These are phyloP conservation scores for Anoplophora glabripennis DNA, from an alignment of 1,140 invertebrate species.

Conservation along the genomic window DNA sequence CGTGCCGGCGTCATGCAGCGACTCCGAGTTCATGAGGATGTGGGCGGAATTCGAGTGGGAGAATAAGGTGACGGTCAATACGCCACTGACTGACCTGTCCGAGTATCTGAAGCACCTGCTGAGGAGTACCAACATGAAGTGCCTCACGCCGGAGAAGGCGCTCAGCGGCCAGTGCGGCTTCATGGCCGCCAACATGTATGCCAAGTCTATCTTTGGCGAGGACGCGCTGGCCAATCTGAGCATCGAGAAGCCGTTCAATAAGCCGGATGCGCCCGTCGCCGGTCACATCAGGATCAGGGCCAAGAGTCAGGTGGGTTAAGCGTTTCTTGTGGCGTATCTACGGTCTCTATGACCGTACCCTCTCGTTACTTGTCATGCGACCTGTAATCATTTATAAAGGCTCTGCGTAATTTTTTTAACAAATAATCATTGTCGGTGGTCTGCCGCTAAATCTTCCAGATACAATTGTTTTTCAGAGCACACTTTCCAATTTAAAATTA, in stretches of 20 bases:
- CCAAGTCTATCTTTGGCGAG: constrained; percentile 98
- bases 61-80: constrained; percentile 98
- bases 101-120: constrained; percentile 92
- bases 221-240: constrained; percentile 98
- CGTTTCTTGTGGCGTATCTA: background rate
- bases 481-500: too few species aligned
- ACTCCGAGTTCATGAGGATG: constrained; percentile 96
- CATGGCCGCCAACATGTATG: constrained; percentile 99
- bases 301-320: constrained; percentile 78
- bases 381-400: too few species aligned
- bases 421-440: too few species aligned
- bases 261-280: constrained; percentile 83
- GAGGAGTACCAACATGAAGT: constrained; percentile 98
- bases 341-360: too few species aligned
- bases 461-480: too few species aligned
- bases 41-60: constrained; percentile 99
- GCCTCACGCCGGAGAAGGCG: constrained; percentile 94
- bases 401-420: too few species aligned
- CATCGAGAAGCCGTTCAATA: constrained; percentile 91
- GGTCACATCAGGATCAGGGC: constrained; percentile 97
- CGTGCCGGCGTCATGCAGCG: constrained; percentile 91
- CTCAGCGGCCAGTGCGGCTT: constrained; percentile 96
- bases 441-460: too few species aligned
- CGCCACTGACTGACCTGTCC: constrained; percentile 86
- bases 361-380: too few species aligned